phyloP scores from a whole-genome alignment of 2,888 invertebrate species.

The Pseudanteris insignis region DNA sequence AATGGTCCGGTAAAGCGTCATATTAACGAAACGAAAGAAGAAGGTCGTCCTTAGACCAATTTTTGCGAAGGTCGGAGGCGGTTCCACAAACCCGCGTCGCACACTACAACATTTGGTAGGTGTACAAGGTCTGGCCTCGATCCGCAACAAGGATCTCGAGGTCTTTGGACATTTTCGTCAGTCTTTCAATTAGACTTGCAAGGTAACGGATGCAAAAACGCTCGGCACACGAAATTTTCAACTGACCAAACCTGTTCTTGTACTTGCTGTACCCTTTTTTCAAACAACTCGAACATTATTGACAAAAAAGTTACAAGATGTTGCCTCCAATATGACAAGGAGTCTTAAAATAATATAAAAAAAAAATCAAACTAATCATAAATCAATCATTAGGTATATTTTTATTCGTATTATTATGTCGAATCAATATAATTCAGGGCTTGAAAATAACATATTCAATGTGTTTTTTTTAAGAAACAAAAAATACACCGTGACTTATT shows the following conservation, averaged over 20 bases:
- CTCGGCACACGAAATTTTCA: constrained; percentile 28
- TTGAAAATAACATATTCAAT: no score
- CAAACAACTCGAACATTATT: constrained; percentile 17
- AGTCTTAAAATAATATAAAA: no score
- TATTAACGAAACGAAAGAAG: constrained; percentile 50
- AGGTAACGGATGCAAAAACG: constrained; percentile 35
- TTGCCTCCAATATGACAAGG: no score
- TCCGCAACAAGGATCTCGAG: constrained; percentile 51
- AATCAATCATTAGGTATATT: no score
- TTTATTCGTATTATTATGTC: no score
- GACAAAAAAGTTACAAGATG: constrained; percentile 25
- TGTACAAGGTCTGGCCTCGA: constrained; percentile 55
- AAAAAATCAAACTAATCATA: no score
- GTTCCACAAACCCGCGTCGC: constrained; percentile 49
- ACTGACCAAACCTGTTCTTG: constrained; percentile 35
- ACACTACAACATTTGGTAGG: constrained; percentile 52
- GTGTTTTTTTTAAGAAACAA: no score
- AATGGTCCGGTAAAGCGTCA: constrained; percentile 52
- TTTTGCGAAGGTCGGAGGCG: constrained; percentile 59
- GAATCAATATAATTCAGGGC: no score
- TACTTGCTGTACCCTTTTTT: constrained; percentile 9
- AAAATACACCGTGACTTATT: no score
- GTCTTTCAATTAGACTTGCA: constrained; percentile 38
- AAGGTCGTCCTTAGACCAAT: constrained; percentile 56
- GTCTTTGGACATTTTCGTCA: constrained; percentile 51